Evolutionary conservation across 2,797 vertebrate species (phyloP).

Genomic region (Chromobotia macracanthus): DNA sequence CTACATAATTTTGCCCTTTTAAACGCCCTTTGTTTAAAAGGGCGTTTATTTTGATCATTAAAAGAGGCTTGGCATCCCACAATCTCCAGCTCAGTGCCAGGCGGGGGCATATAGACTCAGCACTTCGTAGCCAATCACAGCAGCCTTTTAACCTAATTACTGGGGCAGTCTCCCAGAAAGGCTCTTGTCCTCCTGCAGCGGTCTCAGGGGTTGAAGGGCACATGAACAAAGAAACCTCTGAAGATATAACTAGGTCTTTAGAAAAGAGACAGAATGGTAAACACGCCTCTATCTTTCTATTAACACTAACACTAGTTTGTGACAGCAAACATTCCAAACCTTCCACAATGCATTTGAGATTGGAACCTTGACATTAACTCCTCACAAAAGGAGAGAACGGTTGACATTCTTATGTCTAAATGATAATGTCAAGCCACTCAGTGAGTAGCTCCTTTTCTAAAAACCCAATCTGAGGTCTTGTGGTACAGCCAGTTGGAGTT

Average conservation of each 20-base stretch:
- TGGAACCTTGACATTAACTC: slow-evolving; percentile 21
- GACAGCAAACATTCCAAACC: neutral
- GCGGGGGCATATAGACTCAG: neutral
- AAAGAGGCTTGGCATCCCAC: neutral
- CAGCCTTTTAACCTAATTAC: slow-evolving; percentile 64
- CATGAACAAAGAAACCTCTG: neutral
- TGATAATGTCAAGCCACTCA: slow-evolving; percentile 43
- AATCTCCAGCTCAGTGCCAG: slow-evolving; percentile 14
- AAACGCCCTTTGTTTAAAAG: slow-evolving; percentile 24
- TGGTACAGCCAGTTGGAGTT: neutral
- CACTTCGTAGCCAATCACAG: slow-evolving; percentile 63
- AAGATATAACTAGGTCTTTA: slow-evolving; percentile 1
- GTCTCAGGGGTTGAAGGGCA: slow-evolving; percentile 40
- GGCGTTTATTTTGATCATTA: slow-evolving; percentile 19
- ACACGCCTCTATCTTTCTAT: slow-evolving; percentile 40
- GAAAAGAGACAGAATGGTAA: slow-evolving; percentile 38
- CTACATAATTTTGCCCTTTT: neutral
- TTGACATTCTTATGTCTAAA: slow-evolving; percentile 51
- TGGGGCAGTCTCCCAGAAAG: slow-evolving; percentile 41
- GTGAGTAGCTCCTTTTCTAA: neutral
- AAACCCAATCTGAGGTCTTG: slow-evolving; percentile 26
- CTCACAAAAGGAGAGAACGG: neutral
- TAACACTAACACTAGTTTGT: neutral
- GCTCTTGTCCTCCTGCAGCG: slow-evolving; percentile 39
- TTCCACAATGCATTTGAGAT: neutral